Evolutionary conservation across 2,113 vertebrate species (phyloP).

Genomic region (Taurulus bubalis): DNA sequence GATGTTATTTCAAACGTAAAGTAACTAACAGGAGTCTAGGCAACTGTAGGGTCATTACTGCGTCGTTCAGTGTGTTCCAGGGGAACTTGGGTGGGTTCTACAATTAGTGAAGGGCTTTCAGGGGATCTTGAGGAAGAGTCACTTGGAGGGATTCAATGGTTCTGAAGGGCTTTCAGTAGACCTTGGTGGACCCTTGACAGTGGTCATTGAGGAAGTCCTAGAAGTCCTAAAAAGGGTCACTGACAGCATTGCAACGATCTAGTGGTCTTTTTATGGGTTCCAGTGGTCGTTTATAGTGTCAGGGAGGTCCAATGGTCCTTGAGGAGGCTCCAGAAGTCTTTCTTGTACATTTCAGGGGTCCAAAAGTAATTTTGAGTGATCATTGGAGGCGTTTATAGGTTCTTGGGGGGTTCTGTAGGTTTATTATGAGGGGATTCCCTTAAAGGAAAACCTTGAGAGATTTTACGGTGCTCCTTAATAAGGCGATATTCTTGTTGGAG

Average conservation of each 20-base stretch:
- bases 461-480: neutral
- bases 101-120: too few relatives aligned
- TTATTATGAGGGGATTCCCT: neutral
- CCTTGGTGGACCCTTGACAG: neutral
- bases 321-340: neutral
- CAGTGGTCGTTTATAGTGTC: neutral
- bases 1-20: too few relatives aligned
- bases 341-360: neutral
- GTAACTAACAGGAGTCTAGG: too few relatives aligned
- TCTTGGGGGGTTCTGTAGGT: neutral
- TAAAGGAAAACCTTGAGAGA: neutral
- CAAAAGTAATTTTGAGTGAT: neutral
- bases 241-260: neutral
- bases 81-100: too few relatives aligned
- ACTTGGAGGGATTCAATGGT: neutral
- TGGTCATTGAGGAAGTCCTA: neutral
- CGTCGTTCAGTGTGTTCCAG: too few relatives aligned
- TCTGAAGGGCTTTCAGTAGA: too few relatives aligned
- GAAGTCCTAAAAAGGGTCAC: neutral
- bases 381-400: neutral
- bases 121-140: neutral
- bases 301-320: neutral
- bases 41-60: too few relatives aligned
- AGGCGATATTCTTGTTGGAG: neutral
- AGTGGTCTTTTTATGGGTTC: neutral